These are phyloP conservation scores for Cyprinodon tularosa DNA, from an alignment of 2,113 vertebrate species.

Conservation along the genomic window DNA sequence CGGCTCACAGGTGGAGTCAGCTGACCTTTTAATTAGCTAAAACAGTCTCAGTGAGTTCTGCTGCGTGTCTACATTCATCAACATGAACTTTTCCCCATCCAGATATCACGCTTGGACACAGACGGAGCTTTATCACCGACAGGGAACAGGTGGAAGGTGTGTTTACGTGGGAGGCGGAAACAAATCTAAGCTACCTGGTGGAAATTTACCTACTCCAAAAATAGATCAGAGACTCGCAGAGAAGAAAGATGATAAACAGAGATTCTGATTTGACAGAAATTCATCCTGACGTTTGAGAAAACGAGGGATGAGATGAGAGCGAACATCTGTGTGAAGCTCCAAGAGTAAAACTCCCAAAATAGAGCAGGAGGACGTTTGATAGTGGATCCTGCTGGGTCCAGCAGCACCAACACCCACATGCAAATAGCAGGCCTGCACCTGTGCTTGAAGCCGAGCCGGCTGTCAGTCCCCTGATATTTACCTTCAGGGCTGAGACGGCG, in stretches of 20 bases:
- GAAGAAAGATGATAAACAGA: not conserved
- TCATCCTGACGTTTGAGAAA: not conserved
- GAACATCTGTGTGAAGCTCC: not conserved
- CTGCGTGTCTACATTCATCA: not conserved
- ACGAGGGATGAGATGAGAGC: not conserved
- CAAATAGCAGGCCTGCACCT: constrained; percentile 16
- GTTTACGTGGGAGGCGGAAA: not conserved
- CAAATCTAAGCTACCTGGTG: not conserved
- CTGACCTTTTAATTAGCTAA: not conserved
- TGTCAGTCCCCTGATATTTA: constrained; percentile 33
- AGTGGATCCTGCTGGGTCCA: constrained; percentile 29
- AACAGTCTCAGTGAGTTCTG: not conserved
- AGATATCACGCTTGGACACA: not conserved
- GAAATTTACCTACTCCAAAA: constrained; percentile 3
- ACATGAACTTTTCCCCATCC: not conserved
- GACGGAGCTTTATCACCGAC: not conserved
- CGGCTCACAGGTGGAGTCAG: not conserved
- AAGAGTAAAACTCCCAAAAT: constrained; percentile 38
- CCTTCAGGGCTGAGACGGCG: constrained; percentile 44
- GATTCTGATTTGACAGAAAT: not conserved
- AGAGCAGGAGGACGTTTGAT: constrained; percentile 55
- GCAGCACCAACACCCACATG: not conserved
- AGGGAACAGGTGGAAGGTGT: not conserved
- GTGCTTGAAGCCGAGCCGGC: constrained; percentile 22
- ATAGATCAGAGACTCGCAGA: constrained; percentile 3